phyloP scores from a whole-genome alignment of 2,797 vertebrate species.

The Anas flavirostris region DNA sequence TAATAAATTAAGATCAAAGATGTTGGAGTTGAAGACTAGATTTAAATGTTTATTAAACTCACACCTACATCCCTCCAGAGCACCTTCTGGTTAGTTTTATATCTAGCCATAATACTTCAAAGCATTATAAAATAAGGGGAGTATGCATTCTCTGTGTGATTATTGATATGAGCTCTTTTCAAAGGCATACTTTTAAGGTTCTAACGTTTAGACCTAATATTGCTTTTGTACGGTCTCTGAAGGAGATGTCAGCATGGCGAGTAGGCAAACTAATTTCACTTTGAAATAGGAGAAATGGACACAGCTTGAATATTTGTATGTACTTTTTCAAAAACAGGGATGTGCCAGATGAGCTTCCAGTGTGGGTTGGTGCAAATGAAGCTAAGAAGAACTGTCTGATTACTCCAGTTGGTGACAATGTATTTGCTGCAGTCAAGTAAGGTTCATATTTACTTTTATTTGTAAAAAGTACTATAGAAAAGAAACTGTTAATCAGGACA shows the following conservation, averaged over 20 bases:
- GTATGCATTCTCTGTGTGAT: fast-evolving
- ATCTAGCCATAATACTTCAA: not conserved
- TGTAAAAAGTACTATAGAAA: not conserved
- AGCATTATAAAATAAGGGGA: not conserved
- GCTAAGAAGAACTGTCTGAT: slow-evolving; percentile 89
- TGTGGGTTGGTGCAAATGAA: slow-evolving; percentile 92
- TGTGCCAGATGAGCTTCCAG: slow-evolving; percentile 88
- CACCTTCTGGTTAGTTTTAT: not conserved
- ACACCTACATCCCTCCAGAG: not conserved
- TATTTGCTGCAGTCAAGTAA: slow-evolving; percentile 95
- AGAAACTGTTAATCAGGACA: not conserved
- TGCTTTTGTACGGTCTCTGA: not conserved
- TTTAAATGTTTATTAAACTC: not conserved
- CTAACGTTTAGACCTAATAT: not conserved
- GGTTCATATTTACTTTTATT: slow-evolving; percentile 34
- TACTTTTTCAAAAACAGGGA: slow-evolving; percentile 81
- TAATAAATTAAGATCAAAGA: not conserved
- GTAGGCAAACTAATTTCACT: not conserved
- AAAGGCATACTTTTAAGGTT: not conserved
- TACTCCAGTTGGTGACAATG: slow-evolving; percentile 90
- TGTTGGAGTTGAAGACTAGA: not conserved
- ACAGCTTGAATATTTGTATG: not conserved
- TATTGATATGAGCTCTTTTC: not conserved
- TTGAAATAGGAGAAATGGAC: not conserved
- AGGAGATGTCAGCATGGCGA: not conserved